Evolutionary conservation across 1,140 invertebrate species (phyloP).

Genomic region (Triops longicaudatus): DNA sequence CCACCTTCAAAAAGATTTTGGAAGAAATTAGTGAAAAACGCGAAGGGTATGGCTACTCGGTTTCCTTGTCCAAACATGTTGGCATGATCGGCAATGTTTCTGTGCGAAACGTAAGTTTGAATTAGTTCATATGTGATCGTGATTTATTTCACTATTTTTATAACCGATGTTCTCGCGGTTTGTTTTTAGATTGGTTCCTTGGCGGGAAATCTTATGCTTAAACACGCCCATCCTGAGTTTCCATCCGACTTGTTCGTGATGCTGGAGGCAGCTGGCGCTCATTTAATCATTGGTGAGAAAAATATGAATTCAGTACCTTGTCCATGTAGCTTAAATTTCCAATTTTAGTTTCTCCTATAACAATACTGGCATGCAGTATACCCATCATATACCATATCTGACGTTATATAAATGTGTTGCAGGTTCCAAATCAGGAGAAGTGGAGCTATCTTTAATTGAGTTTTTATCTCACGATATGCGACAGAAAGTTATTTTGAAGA

Average conservation of each 20-base stretch:
- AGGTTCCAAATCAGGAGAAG: neutral
- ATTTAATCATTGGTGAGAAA: constrained; percentile 50
- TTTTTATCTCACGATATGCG: constrained; percentile 53
- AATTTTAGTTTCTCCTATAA: neutral
- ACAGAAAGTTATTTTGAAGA: constrained; percentile 51
- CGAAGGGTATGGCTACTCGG: constrained; percentile 33
- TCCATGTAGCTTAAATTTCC: neutral
- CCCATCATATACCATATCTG: too few species aligned
- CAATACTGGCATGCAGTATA: too few species aligned
- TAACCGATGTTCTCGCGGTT: neutral
- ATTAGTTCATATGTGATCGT: neutral
- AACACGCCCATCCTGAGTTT: constrained; percentile 58
- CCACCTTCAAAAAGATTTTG: constrained; percentile 31
- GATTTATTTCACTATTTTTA: neutral
- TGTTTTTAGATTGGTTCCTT: constrained; percentile 55
- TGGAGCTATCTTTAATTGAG: constrained; percentile 39
- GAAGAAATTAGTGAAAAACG: constrained; percentile 28
- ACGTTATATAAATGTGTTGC: constrained; percentile 1
- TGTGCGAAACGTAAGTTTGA: constrained; percentile 37
- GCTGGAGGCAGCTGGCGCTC: constrained; percentile 55
- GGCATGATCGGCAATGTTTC: constrained; percentile 35
- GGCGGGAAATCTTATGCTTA: constrained; percentile 70
- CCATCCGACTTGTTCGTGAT: constrained; percentile 67
- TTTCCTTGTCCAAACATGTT: constrained; percentile 35
- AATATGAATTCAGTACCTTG: constrained; percentile 13